Percentiles rank a stretch among this genome's conserved stretches.
Evolutionary conservation across 2,797 vertebrate genomes (phyloP).

Genomic region (Rhynchonycteris naso): DNA sequence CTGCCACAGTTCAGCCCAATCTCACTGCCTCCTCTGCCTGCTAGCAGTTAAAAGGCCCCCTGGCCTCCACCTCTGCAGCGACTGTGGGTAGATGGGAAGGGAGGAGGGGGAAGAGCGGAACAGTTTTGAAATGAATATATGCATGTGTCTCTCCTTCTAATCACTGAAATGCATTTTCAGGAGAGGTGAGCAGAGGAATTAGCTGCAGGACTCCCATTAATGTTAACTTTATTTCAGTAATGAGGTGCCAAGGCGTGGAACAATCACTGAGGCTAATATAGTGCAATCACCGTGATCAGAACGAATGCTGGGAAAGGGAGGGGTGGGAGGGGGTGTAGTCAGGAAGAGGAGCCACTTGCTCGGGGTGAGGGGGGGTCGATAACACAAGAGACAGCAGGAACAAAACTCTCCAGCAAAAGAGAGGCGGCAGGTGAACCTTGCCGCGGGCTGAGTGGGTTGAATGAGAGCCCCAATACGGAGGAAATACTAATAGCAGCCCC

Average conservation of each 20-base stretch:
- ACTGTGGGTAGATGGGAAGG: conserved; percentile 39
- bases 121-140: conserved; percentile 80
- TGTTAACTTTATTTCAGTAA: conserved; percentile 87
- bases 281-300: conserved; percentile 83
- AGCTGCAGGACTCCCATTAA: conserved; percentile 86
- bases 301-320: conserved; percentile 63
- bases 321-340: not conserved
- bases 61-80: not conserved
- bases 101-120: not conserved
- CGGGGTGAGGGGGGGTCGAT: not conserved
- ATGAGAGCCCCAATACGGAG: not conserved
- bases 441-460: not conserved
- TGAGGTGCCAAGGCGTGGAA: conserved; percentile 81
- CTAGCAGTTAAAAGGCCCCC: conserved; percentile 45
- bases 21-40: not conserved
- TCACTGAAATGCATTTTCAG: conserved; percentile 83
- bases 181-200: conserved; percentile 81
- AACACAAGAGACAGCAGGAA: not conserved
- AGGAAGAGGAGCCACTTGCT: not conserved
- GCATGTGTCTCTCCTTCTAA: conserved; percentile 82
- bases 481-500: no score
- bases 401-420: not conserved
- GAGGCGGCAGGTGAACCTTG: not conserved
- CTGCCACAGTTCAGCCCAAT: not conserved
- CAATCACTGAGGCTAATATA: conserved; percentile 82